Percentiles rank a stretch among this genome's conserved stretches.
Evolutionary conservation across 2,797 vertebrate species (phyloP).

Genomic region (Sarcoramphus papa): DNA sequence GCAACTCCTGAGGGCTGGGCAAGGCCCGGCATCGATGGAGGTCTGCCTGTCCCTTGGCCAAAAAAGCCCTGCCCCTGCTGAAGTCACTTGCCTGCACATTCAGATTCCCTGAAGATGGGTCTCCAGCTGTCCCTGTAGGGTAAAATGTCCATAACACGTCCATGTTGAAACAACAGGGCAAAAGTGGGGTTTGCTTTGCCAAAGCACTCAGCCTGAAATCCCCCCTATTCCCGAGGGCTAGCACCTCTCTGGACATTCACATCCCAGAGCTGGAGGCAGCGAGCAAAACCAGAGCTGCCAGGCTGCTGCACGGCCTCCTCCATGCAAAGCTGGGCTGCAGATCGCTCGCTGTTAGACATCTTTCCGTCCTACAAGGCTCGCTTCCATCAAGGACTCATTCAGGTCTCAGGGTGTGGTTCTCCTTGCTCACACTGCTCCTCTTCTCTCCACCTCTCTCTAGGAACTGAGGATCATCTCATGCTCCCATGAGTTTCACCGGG

Average conservation of each 20-base stretch:
- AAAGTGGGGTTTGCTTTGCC: not conserved
- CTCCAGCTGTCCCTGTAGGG: not conserved
- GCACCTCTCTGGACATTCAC: not conserved
- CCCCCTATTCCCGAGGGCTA: accelerated
- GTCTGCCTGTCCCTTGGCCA: not conserved
- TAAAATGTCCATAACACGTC: not conserved
- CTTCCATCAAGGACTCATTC: not conserved
- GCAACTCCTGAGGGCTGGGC: not conserved
- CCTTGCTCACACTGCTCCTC: not conserved
- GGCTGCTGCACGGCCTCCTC: not conserved
- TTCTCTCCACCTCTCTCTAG: constrained; percentile 67
- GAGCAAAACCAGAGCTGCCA: not conserved
- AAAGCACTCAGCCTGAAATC: not conserved
- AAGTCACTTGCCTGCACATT: not conserved
- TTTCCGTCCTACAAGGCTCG: not conserved
- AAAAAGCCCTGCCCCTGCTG: not conserved
- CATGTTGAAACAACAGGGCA: accelerated
- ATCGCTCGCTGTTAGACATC: not conserved
- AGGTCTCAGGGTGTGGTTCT: not conserved
- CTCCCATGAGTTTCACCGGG: constrained; percentile 93
- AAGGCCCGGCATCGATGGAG: not conserved
- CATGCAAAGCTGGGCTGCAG: not conserved
- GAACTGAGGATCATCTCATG: constrained; percentile 95
- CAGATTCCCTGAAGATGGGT: not conserved
- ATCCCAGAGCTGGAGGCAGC: not conserved